These are phyloP conservation scores for Ormyrus thymus DNA, from an alignment of 2,888 invertebrate genomes.

Conservation along the genomic window DNA sequence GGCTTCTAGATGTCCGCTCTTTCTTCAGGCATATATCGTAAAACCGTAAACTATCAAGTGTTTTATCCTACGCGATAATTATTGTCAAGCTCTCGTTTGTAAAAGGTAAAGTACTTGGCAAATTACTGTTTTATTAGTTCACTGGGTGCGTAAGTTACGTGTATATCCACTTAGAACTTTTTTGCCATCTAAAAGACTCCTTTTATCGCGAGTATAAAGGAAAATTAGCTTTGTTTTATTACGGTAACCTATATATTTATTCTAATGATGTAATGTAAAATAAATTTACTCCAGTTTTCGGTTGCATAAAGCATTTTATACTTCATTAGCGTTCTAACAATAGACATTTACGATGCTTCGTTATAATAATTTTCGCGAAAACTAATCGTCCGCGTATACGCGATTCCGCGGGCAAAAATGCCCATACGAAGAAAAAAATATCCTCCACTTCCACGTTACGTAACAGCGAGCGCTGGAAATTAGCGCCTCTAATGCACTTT, in stretches of 20 bases:
- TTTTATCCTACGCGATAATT: slow-evolving; percentile 9
- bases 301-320: neutral
- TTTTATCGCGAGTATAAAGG: slow-evolving; percentile 1
- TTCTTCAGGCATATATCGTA: neutral
- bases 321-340: neutral
- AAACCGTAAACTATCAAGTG: slow-evolving; percentile 18
- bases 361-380: neutral
- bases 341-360: neutral
- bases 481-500: slow-evolving; percentile 41
- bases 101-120: neutral
- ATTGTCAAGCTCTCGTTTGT: slow-evolving; percentile 4
- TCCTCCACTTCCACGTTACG: too few species aligned
- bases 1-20: too few species aligned
- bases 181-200: neutral
- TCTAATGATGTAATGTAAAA: neutral
- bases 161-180: neutral
- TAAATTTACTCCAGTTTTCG: neutral
- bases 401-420: too few species aligned
- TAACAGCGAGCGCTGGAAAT: neutral
- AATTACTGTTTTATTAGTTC: slow-evolving; percentile 7
- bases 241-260: neutral
- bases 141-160: neutral
- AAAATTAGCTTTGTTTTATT: neutral
- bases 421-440: too few species aligned
- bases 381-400: too few species aligned